phyloP scores from a whole-genome alignment of 2,113 vertebrate genomes.

The Myotis yumanensis region DNA sequence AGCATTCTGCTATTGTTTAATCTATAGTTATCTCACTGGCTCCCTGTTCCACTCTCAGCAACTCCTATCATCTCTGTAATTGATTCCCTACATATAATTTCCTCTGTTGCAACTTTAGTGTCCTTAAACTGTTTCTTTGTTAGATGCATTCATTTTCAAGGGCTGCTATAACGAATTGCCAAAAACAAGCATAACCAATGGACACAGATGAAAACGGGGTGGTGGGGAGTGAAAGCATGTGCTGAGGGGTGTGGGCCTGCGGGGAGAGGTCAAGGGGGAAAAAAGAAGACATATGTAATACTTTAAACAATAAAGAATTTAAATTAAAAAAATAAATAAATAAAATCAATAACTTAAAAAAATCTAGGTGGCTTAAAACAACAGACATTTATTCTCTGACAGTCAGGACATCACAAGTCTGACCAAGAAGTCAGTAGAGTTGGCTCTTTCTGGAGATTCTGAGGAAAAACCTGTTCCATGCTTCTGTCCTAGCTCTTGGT shows the following conservation, averaged over 20 bases:
- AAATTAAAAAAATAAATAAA: too few relatives aligned
- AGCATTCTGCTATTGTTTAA: neutral
- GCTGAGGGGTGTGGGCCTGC: fast-evolving
- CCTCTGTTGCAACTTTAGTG: neutral
- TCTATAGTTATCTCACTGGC: neutral
- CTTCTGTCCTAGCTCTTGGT: neutral
- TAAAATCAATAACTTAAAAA: too few relatives aligned
- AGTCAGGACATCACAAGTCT: neutral
- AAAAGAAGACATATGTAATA: too few relatives aligned
- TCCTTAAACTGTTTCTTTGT: neutral
- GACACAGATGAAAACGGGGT: too few relatives aligned
- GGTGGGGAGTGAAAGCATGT: too few relatives aligned
- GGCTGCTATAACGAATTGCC: neutral
- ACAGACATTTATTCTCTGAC: neutral
- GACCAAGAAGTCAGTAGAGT: neutral
- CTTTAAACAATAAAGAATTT: too few relatives aligned
- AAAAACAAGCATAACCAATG: neutral
- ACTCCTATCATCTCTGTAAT: neutral
- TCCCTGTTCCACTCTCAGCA: neutral
- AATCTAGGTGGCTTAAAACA: neutral
- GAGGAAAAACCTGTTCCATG: neutral
- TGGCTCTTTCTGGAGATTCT: neutral
- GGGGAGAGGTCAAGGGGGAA: too few relatives aligned
- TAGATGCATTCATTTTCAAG: neutral
- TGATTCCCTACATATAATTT: neutral